phyloP scores from a whole-genome alignment of 2,113 vertebrate species.

The Phalacrocorax carbo region DNA sequence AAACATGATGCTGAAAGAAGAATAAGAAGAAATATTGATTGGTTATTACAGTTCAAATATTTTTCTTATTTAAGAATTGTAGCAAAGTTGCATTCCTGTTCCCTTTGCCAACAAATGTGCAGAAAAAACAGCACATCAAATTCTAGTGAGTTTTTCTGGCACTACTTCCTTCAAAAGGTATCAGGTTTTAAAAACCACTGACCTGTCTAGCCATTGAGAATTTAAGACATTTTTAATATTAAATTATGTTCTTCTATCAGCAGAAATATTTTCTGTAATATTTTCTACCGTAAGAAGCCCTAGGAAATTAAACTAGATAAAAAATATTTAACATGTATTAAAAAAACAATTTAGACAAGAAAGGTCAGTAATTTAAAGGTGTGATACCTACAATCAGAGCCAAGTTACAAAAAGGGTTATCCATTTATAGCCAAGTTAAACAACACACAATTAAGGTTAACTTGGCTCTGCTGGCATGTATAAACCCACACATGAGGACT shows the following conservation, averaged over 20 bases:
- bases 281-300: conserved; percentile 11
- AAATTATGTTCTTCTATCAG: neutral
- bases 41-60: neutral
- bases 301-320: conserved; percentile 51
- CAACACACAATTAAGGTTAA: conserved; percentile 29
- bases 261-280: conserved; percentile 18
- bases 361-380: conserved; percentile 41
- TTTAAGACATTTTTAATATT: neutral
- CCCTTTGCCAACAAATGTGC: neutral
- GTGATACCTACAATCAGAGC: neutral
- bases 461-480: neutral
- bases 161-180: neutral
- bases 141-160: neutral
- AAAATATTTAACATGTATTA: conserved; percentile 28
- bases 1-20: neutral
- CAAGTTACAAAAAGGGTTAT: conserved; percentile 10
- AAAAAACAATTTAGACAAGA: conserved; percentile 42
- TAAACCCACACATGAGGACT: neutral
- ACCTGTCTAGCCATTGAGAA: neutral
- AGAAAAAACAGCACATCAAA: neutral
- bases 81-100: neutral
- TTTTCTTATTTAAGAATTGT: conserved; percentile 7
- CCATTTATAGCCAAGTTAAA: conserved; percentile 27
- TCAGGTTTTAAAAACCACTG: neutral
- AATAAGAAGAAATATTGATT: neutral